A percentile compares a stretch with the other conserved stretches of the same genome.
These are phyloP conservation scores for Hypocryptadius cinnamomeus DNA, from an alignment of 2,113 vertebrate genomes.

Conservation along the genomic window DNA sequence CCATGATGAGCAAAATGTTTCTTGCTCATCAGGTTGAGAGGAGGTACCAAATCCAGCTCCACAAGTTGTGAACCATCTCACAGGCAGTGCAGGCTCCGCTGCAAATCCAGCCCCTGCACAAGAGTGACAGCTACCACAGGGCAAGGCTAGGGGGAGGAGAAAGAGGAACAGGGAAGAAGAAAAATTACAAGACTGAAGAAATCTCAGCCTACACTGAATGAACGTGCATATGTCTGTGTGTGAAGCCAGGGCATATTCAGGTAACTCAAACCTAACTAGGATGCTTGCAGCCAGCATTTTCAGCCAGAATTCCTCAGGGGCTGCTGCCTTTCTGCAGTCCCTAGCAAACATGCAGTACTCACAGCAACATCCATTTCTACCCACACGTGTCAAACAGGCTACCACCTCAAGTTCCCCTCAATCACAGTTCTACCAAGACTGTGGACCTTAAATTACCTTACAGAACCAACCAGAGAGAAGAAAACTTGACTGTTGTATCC, in stretches of 20 bases:
- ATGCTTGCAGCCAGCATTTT: neutral
- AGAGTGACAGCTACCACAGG: rapidly evolving
- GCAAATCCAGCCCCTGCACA: rapidly evolving
- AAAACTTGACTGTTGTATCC: neutral
- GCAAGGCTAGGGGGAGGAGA: neutral
- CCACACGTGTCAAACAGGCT: neutral
- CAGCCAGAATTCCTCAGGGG: neutral
- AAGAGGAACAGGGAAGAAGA: neutral
- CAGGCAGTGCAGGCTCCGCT: neutral
- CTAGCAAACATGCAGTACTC: neutral
- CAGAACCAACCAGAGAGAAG: neutral
- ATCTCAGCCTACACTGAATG: neutral
- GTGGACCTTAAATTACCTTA: neutral
- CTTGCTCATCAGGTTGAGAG: neutral
- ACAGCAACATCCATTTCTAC: neutral
- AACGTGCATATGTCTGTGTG: rapidly evolving
- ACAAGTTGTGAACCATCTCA: neutral
- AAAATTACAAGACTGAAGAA: neutral
- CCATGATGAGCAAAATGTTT: neutral
- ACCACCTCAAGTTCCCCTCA: neutral
- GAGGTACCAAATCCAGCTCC: neutral
- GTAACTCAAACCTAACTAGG: neutral
- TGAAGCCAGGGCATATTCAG: neutral
- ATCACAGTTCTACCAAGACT: neutral
- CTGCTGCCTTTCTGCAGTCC: neutral